phyloP scores from a whole-genome alignment of 1,140 invertebrate genomes.

The Drosophila orena region DNA sequence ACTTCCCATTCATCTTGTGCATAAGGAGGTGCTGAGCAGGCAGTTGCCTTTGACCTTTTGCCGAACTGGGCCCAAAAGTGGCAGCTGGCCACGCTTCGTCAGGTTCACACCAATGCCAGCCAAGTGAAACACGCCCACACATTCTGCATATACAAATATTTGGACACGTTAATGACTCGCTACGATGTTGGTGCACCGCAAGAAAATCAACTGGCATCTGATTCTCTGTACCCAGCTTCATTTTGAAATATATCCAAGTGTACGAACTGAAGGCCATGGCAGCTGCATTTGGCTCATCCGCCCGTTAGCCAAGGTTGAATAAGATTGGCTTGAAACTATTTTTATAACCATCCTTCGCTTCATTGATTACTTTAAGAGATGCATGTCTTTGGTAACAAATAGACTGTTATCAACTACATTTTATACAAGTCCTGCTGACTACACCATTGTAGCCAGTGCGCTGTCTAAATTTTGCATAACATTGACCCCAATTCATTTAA shows the following conservation, averaged over 20 bases:
- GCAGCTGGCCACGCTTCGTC: conserved; percentile 55
- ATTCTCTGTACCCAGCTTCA: no score
- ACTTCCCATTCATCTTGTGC: conserved; percentile 40
- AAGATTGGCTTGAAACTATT: no score
- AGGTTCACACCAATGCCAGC: conserved; percentile 60
- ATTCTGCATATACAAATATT: conserved; percentile 62
- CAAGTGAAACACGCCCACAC: conserved; percentile 39
- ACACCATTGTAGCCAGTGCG: neutral
- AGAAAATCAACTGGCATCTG: conserved; percentile 1
- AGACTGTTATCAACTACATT: no score
- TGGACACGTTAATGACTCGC: conserved; percentile 74
- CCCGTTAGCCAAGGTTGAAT: neutral
- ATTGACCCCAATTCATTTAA: conserved; percentile 68
- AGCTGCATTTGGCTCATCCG: conserved; percentile 18
- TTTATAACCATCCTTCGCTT: no score
- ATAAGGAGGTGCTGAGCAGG: conserved; percentile 45
- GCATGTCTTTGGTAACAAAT: no score
- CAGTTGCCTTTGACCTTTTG: conserved; percentile 65
- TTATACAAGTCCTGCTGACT: neutral
- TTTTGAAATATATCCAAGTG: neutral
- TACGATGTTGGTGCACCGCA: conserved; percentile 22
- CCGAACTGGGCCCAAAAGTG: conserved; percentile 60
- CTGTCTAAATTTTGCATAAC: conserved; percentile 64
- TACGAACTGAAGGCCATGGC: conserved; percentile 9
- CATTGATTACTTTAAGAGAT: no score